Conservation (phyloP, 2,888 invertebrate genomes). For the Hyposoter didymator region DNA sequence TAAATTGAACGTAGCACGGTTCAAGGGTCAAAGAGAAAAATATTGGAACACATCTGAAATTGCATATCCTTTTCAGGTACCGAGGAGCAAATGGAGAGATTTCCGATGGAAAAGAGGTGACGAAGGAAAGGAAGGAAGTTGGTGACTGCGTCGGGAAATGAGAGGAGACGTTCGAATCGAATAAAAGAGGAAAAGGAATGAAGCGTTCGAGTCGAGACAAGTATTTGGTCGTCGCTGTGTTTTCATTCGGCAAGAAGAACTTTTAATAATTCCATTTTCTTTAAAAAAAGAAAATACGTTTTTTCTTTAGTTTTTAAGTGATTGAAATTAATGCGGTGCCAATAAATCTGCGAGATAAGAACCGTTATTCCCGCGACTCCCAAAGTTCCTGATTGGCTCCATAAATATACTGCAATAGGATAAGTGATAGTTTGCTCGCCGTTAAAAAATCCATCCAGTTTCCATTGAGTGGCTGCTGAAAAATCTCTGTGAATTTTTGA, state of each 20-base stretch:
- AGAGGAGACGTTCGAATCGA: background rate
- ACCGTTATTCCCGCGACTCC: constrained; percentile 39
- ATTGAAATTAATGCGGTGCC: constrained; percentile 30
- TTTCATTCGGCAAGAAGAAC: constrained; percentile 31
- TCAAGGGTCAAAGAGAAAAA: background rate
- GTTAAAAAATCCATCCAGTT: constrained; percentile 47
- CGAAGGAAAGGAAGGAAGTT: background rate
- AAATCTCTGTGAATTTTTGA: constrained; percentile 62
- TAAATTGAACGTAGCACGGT: constrained; percentile 13
- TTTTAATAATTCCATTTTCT: constrained; percentile 37
- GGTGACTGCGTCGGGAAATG: background rate
- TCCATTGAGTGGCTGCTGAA: constrained; percentile 54
- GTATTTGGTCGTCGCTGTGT: constrained; percentile 45
- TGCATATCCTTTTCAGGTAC: constrained; percentile 68
- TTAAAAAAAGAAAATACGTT: constrained; percentile 28
- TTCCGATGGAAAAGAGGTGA: background rate
- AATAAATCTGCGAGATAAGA: constrained; percentile 62
- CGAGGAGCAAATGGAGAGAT: constrained; percentile 16
- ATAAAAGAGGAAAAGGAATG: background rate
- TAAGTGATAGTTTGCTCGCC: constrained; percentile 56
- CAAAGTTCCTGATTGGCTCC: constrained; percentile 15
- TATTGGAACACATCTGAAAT: constrained; percentile 69
- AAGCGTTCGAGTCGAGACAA: constrained; percentile 47
- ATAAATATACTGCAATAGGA: constrained; percentile 40
- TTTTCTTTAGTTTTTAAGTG: constrained; percentile 59